phyloP scores from a whole-genome alignment of 1,140 invertebrate species.

The Ditylenchus dipsaci region DNA sequence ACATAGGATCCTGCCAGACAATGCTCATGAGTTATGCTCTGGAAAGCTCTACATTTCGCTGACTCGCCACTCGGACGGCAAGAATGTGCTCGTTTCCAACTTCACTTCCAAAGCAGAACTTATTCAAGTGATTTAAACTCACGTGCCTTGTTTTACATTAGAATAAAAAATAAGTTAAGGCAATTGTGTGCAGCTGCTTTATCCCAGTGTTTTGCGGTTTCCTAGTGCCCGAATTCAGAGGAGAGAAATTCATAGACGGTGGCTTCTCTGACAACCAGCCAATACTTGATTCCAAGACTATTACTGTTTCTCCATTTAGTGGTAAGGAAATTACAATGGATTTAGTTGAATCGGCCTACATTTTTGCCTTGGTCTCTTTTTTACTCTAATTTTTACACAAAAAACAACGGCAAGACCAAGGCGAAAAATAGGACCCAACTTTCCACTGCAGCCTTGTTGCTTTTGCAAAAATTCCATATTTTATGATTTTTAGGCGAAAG shows the following conservation, averaged over 20 bases:
- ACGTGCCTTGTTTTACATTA: neutral
- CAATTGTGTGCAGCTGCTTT: constrained; percentile 84
- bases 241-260: constrained; percentile 89
- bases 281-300: constrained; percentile 78
- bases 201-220: constrained; percentile 93
- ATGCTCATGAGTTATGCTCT: constrained; percentile 79
- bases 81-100: constrained; percentile 87
- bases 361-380: too few relatives aligned
- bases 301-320: constrained; percentile 93
- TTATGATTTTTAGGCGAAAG: too few relatives aligned
- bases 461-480: too few relatives aligned
- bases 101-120: constrained; percentile 85
- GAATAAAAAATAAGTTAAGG: constrained; percentile 63
- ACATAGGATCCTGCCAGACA: constrained; percentile 76
- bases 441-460: too few relatives aligned
- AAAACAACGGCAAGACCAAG: too few relatives aligned
- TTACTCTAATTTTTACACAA: neutral
- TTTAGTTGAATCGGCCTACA: too few relatives aligned
- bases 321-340: constrained; percentile 69
- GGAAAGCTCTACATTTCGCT: constrained; percentile 87
- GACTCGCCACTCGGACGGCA: constrained; percentile 84
- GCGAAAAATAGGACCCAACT: too few relatives aligned
- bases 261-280: constrained; percentile 93
- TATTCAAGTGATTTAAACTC: constrained; percentile 66
- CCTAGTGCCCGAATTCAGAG: constrained; percentile 79